Evolutionary conservation across 2,797 vertebrate species (phyloP).

Genomic region (Parauchenoglanis ngamensis): DNA sequence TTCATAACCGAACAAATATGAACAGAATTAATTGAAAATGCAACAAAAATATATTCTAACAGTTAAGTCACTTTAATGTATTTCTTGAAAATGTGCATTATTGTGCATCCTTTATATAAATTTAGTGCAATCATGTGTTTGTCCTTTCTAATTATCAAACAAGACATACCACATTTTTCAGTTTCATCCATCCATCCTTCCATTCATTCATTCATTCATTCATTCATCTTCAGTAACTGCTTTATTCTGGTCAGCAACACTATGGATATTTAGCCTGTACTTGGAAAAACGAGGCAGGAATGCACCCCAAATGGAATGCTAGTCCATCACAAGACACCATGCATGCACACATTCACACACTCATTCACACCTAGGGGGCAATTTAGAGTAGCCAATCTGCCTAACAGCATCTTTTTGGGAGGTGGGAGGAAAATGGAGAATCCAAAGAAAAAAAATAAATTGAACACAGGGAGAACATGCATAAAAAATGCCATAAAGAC

Average conservation of each 20-base stretch:
- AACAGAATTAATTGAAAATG: background rate
- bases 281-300: background rate
- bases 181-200: background rate
- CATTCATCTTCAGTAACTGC: background rate
- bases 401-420: background rate
- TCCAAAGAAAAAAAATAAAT: background rate
- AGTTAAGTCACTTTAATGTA: background rate
- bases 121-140: background rate
- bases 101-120: background rate
- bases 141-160: background rate
- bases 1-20: background rate
- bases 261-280: background rate
- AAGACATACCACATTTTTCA: background rate
- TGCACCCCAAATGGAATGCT: background rate
- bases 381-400: background rate
- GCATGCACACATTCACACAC: background rate
- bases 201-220: constrained; percentile 3
- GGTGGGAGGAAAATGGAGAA: background rate
- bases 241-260: too few relatives aligned
- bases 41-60: background rate
- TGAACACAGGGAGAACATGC: background rate
- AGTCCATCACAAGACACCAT: background rate
- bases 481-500: background rate
- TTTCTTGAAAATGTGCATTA: background rate
- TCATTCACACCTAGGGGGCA: background rate